phyloP scores from a whole-genome alignment of 2,888 invertebrate genomes.

The Polyploca ridens region DNA sequence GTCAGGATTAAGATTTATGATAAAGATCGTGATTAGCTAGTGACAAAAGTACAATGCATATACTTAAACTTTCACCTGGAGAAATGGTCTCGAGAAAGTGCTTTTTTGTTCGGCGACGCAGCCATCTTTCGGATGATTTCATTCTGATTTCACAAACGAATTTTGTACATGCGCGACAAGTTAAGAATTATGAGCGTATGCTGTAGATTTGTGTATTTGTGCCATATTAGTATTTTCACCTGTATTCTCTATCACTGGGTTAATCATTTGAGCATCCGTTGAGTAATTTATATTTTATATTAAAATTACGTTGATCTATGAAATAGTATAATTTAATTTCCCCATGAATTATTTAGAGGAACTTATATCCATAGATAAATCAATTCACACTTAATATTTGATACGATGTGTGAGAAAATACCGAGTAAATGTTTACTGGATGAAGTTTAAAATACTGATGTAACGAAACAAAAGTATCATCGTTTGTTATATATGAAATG shows the following conservation, averaged over 20 bases:
- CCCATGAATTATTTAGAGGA: not conserved
- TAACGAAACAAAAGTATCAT: not conserved
- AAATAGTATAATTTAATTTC: not conserved
- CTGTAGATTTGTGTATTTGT: not conserved
- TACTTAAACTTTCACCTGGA: slow-evolving; percentile 74
- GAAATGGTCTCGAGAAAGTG: slow-evolving; percentile 74
- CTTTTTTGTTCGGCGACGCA: slow-evolving; percentile 28
- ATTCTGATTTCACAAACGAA: slow-evolving; percentile 53
- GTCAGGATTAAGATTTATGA: slow-evolving; percentile 71
- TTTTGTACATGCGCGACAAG: slow-evolving; percentile 22
- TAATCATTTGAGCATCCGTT: not conserved
- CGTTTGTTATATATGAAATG: slow-evolving; percentile 2
- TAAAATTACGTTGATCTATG: not conserved
- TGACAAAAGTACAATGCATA: slow-evolving; percentile 78
- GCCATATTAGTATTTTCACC: not conserved
- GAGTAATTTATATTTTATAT: not conserved
- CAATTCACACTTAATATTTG: not conserved
- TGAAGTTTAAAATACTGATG: not conserved
- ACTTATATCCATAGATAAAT: not conserved
- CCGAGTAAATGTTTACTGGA: not conserved
- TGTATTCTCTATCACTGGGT: not conserved
- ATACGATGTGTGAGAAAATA: not conserved
- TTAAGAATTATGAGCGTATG: slow-evolving; percentile 25
- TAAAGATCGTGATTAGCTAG: slow-evolving; percentile 71
- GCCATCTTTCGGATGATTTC: slow-evolving; percentile 54